Evolutionary conservation across 1,140 invertebrate genomes (phyloP), one percentile per base, ranked within the genome.

Genomic region (Halyomorpha halys): DNA sequence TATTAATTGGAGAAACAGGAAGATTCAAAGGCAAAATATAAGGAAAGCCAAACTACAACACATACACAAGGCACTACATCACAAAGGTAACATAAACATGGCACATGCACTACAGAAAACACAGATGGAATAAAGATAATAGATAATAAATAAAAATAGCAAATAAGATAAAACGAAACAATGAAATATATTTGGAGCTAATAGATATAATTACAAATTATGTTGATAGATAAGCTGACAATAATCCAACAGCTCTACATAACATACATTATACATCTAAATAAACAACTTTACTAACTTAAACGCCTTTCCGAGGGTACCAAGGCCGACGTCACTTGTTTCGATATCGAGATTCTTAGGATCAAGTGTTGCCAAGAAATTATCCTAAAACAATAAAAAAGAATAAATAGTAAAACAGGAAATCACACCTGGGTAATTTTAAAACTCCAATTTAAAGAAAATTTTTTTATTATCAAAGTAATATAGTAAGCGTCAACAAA

Each of bases 251-350:
- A 39, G 34, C 13, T 39, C 34, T 39, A 39, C 34, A 9, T 39
- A 39, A 45, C 30, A 45, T 62, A 11, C 49, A 54, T 51, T 45
- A 53, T 39, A 39, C 34, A 39, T 2, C 34, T 62, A 47, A 62
- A 65, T 44, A 45, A 60, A 67, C 59, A 30, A 15, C 25, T 62
- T 23, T 60, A 61, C 77, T 80, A 72, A 83, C 80, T 79, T 82
- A 73, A 90, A 87, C 65, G 89, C 89, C 80, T 90, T 91, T 69
- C 87, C 87, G 67, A 94, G 77, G 56, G 89, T 91, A 71, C 88
- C 87, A 70, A 88, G 81, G 71, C 83, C 84, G 63, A 90, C 81
- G 75, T 93, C 89, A 74, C 84, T 89, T 39, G 85, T 89, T 74
- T 91, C 88, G 67, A 92, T 89, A 73, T 90, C 86, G 68, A 93